Evolutionary conservation across 2,888 invertebrate genomes (phyloP), one percentile per base, ranked within the genome.

Genomic region (Zygogramma bicolorata): DNA sequence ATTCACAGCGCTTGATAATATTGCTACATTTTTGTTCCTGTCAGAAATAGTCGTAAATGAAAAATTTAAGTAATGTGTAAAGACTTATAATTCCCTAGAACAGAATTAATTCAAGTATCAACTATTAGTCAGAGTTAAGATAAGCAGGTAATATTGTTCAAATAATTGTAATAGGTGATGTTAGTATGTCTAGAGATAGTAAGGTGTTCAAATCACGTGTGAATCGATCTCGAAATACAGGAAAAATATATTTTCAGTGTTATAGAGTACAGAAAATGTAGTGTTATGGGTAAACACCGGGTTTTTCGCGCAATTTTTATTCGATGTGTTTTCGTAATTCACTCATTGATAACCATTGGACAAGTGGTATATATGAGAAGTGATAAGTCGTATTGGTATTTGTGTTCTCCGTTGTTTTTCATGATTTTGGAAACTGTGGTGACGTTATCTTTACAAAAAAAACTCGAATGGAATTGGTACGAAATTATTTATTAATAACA

Each of bases 331-430:
- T 77, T 76, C 62, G 53, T 75, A 8, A 57, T 73, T 1, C 77
- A 77, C 60, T 70, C 77, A 2, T 20, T 75, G 1, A 38, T 73
- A 22, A 67, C 71, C 0, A 68, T 76, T 6, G 69, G 70, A 68
- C 69, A 69, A 59, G 60, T 77, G 38, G 70, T 65, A n/a, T 66
- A 70, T 31, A 68, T 75, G 62, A 77, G 71, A 69, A 53, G 72
- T 68, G 77, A 77, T 27, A 69, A 62, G 18, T 75, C 75, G 77
- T 77, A 65, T 42, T 77, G 77, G 77, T 77, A 76, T 22, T 61
- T 77, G 46, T 60, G 70, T 42, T 42, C 68, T 22, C 77, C 77
- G 1, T 60, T 77, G 42, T 57, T 76, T 49, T 66, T 75, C 27
- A 65, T 76, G 40, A 22, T 77, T 18, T 71, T 77, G 40, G 77